phyloP scores from a whole-genome alignment of 1,140 invertebrate species.

The Pogonomyrmex barbatus region DNA sequence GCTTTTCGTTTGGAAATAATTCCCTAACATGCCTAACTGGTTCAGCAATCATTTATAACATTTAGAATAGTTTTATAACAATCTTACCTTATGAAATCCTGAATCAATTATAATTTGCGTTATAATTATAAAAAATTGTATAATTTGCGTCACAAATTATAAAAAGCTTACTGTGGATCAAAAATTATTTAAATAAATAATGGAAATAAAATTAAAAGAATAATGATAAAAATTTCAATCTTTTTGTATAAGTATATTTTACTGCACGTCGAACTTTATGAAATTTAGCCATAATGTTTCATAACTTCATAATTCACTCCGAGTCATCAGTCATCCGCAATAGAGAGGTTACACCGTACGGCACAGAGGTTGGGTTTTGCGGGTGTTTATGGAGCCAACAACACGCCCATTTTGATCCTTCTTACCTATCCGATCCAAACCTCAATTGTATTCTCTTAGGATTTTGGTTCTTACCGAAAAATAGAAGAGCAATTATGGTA shows the following conservation, averaged over 20 bases:
- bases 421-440: constrained; percentile 61
- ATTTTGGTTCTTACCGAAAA: constrained; percentile 31
- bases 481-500: constrained; percentile 35
- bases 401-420: constrained; percentile 70
- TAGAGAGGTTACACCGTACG: constrained; percentile 67
- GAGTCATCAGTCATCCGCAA: constrained; percentile 70
- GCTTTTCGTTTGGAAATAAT: constrained; percentile 3
- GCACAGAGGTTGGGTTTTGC: constrained; percentile 74
- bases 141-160: neutral
- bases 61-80: neutral
- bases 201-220: neutral
- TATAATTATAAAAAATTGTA: neutral
- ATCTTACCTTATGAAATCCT: neutral
- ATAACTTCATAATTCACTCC: constrained; percentile 42
- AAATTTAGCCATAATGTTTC: neutral
- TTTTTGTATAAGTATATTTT: neutral
- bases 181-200: too few species aligned
- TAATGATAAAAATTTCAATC: neutral
- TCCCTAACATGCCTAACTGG: neutral
- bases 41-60: neutral
- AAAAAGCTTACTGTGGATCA: too few species aligned
- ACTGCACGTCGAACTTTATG: neutral
- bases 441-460: constrained; percentile 73
- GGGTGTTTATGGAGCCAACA: constrained; percentile 79
- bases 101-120: neutral